These are phyloP conservation scores for Chloebia gouldiae DNA, from an alignment of 2,113 vertebrate genomes.

Conservation along the genomic window DNA sequence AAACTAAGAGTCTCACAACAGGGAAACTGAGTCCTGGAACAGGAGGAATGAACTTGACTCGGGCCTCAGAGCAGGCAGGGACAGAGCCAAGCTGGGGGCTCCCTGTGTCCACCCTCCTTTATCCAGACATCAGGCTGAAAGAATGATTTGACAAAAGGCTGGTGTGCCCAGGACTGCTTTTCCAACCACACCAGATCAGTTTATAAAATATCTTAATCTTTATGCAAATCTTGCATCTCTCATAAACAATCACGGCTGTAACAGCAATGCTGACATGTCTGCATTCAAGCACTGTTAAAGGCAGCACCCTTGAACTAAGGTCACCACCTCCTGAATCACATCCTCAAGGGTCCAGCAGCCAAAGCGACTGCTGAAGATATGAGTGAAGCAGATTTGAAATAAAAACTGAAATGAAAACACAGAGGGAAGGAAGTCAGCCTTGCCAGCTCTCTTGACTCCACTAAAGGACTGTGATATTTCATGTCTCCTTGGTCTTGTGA, in stretches of 20 bases:
- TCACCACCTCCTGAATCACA: background rate
- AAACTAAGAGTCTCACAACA: background rate
- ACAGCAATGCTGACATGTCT: fast-evolving
- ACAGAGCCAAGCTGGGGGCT: background rate
- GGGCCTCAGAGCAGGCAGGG: background rate
- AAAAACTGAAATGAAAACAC: background rate
- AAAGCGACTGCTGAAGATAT: background rate
- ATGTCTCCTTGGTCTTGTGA: background rate
- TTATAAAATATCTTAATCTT: background rate
- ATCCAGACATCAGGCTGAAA: background rate
- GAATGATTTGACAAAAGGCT: background rate
- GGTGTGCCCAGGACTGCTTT: background rate
- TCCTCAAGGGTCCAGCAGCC: background rate
- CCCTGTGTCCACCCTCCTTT: background rate
- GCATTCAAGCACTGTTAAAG: background rate
- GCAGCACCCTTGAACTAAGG: background rate
- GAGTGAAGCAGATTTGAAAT: background rate
- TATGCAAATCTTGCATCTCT: background rate
- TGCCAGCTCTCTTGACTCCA: background rate
- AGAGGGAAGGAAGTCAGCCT: background rate
- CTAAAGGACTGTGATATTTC: background rate
- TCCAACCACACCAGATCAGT: background rate
- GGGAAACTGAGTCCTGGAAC: background rate
- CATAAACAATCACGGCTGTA: background rate
- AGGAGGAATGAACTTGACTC: background rate